Base-by-base conservation (phyloP, 2,888 invertebrate genomes). In the Drosophila nr. perissopoda region DNA sequence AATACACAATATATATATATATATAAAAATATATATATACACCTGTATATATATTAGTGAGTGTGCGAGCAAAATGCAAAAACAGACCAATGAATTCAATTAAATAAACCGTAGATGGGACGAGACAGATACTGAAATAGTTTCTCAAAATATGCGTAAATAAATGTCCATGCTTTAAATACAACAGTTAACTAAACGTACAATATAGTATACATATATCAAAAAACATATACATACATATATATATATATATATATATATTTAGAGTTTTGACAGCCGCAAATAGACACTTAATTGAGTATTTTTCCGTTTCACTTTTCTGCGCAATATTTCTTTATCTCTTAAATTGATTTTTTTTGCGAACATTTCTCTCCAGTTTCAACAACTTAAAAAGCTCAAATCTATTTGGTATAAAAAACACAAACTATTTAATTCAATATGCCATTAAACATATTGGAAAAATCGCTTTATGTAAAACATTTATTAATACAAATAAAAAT, bases 111-210 rank as follows among this genome's bases (percentile, higher is more conserved):
- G 77, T 77, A 67, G 64, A 52, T 46, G 31, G 38, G 59, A 77
- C 52, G 78, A 11, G 10, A 40, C 56, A 38, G 34, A 7, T 53
- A 29, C 16, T 53, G 38, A 54, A 69, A 36, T 59, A 36, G 51
- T 29, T 34, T 21, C 27, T 46, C 18, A 31, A 63, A 16, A 57
- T 52, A 36, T 54, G 68, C 38, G 36, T 58, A 53, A 49, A 64
- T 68, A 70, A 83, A 81, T 75, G 86, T 86, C 88, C 84, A 87
- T 81, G 83, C 88, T 87, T 89, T 73, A 79, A 76, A 76, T 70
- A 84, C 72, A 80, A 81, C 69, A 88, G 88, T 89, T 82, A 89
- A 89, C 89, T 82, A 75, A 89, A 82, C 77, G 89, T 87, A 89
- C 89, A 89, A 83, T 79, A 70, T 73, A 74, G 65, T 34, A 51